Conservation (phyloP, 2,797 vertebrate species). For the Coregonus suidteri region DNA sequence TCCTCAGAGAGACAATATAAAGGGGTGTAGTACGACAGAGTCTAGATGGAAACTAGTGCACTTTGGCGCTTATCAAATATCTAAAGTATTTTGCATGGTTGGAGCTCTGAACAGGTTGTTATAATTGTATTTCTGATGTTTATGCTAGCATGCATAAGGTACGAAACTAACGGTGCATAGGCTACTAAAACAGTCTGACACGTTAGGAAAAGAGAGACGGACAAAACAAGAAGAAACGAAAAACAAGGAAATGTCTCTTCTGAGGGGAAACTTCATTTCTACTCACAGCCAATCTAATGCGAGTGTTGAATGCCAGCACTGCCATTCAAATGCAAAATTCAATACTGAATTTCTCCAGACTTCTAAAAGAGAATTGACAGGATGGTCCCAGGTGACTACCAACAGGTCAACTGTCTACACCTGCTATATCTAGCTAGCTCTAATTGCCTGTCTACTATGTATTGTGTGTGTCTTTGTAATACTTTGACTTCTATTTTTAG, state of each 20-base stretch:
- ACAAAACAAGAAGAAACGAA: not conserved
- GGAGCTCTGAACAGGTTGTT: too few species aligned
- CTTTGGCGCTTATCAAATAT: too few species aligned
- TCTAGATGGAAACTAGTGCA: too few species aligned
- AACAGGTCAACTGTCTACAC: too few species aligned
- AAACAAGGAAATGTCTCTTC: not conserved
- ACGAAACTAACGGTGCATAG: too few species aligned
- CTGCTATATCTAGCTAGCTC: too few species aligned
- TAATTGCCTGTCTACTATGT: too few species aligned
- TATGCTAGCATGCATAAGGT: too few species aligned
- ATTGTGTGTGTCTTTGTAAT: not conserved
- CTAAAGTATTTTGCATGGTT: not conserved
- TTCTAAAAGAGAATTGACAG: not conserved
- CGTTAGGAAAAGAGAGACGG: not conserved
- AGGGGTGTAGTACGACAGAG: not conserved
- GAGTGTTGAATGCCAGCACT: too few species aligned
- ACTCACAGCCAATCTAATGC: not conserved
- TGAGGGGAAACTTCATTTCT: not conserved
- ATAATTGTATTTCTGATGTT: too few species aligned
- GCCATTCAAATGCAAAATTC: not conserved
- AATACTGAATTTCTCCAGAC: too few species aligned
- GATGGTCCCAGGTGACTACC: not conserved
- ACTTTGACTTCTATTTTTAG: not conserved
- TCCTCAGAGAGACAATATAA: not conserved
- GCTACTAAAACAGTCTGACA: not conserved